phyloP scores from a whole-genome alignment of 2,888 invertebrate species.

The Metallyticus violacea region DNA sequence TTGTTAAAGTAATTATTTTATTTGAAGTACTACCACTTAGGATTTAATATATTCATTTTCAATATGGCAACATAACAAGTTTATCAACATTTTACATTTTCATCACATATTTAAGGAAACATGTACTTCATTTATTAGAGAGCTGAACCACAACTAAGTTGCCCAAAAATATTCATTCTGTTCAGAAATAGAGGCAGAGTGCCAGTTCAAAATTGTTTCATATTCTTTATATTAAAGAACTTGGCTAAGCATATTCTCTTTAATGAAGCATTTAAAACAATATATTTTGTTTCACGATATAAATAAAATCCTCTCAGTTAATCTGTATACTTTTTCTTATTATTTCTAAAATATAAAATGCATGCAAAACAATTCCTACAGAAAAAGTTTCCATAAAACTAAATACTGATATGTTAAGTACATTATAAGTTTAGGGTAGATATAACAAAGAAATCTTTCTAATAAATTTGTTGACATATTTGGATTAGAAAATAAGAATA shows the following conservation, averaged over 20 bases:
- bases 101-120: background rate
- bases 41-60: background rate
- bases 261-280: no score
- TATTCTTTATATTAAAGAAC: no score
- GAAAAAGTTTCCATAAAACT: background rate
- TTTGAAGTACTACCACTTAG: background rate
- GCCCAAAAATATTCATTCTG: background rate
- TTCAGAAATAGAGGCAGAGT: background rate
- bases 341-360: background rate
- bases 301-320: background rate
- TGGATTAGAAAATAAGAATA: background rate
- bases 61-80: background rate
- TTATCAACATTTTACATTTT: background rate
- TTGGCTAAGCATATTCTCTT: no score
- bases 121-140: background rate
- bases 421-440: background rate
- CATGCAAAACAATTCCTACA: background rate
- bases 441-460: background rate
- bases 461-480: background rate
- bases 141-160: background rate
- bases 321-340: background rate
- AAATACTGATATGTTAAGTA: background rate
- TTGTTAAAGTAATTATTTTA: background rate
- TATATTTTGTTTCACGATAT: background rate
- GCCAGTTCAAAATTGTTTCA: no score